A percentile compares a stretch with the other conserved stretches of the same genome.
phyloP scores from a whole-genome alignment of 2,888 invertebrate species.

The Marronus borbonicus region DNA sequence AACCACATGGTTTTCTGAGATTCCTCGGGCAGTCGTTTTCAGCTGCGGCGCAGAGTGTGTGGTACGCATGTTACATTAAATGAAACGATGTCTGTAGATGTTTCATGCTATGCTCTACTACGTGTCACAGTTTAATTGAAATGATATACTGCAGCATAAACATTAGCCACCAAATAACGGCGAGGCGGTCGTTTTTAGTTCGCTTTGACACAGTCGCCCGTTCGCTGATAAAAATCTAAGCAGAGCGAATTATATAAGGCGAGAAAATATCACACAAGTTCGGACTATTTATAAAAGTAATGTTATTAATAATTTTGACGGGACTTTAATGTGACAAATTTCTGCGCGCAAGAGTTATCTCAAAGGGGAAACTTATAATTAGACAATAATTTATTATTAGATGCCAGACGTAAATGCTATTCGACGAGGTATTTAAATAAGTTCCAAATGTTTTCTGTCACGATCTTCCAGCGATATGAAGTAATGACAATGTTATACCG shows the following conservation, averaged over 20 bases:
- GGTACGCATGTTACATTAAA: conserved; percentile 48
- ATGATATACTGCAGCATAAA: conserved; percentile 59
- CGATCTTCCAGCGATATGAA: background rate
- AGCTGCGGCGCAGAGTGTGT: conserved; percentile 46
- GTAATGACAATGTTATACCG: conserved; percentile 19
- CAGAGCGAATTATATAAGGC: conserved; percentile 50
- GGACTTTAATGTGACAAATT: conserved; percentile 48
- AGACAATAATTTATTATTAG: conserved; percentile 43
- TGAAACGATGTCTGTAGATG: conserved; percentile 47
- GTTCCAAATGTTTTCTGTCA: conserved; percentile 40
- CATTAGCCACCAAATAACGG: conserved; percentile 54
- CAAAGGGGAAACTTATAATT: conserved; percentile 43
- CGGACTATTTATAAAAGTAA: conserved; percentile 44
- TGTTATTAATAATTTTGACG: conserved; percentile 47
- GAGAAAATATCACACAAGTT: conserved; percentile 48
- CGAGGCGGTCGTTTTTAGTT: conserved; percentile 46
- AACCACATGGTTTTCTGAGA: conserved; percentile 58
- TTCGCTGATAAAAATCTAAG: conserved; percentile 42
- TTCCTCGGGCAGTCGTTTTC: conserved; percentile 39
- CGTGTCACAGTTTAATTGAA: conserved; percentile 61
- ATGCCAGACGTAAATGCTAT: conserved; percentile 17
- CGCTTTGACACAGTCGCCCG: conserved; percentile 39
- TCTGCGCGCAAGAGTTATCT: conserved; percentile 35
- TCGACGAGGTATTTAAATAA: conserved; percentile 41
- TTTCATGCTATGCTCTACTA: conserved; percentile 59